Evolutionary conservation across 2,797 vertebrate genomes (phyloP).

Genomic region (Centropyge bicolor): DNA sequence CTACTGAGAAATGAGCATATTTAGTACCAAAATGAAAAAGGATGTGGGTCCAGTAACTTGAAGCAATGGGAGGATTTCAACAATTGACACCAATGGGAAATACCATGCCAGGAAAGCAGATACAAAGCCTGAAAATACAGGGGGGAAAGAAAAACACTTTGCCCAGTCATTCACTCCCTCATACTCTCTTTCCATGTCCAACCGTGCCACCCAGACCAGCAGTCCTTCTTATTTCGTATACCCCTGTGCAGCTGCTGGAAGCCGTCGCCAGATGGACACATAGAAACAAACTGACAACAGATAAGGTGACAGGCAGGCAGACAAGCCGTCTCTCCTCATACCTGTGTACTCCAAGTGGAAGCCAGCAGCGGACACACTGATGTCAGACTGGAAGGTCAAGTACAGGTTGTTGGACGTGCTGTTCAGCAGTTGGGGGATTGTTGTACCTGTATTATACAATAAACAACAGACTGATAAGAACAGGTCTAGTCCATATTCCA

Average conservation of each 20-base stretch:
- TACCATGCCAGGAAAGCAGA: slow-evolving; percentile 20
- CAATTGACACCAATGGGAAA: slow-evolving; percentile 31
- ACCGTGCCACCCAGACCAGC: slow-evolving; percentile 53
- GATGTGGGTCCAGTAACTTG: slow-evolving; percentile 45
- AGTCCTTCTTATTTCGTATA: slow-evolving; percentile 43
- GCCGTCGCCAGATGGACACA: slow-evolving; percentile 55
- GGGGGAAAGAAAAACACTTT: slow-evolving; percentile 7
- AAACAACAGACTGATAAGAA: background rate
- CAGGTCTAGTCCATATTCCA: background rate
- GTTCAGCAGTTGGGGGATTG: slow-evolving; percentile 96
- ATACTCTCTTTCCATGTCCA: slow-evolving; percentile 19
- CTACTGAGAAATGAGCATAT: slow-evolving; percentile 51
- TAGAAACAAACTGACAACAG: slow-evolving; percentile 54
- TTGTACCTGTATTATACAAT: slow-evolving; percentile 88
- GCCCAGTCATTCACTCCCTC: slow-evolving; percentile 30
- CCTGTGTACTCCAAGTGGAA: slow-evolving; percentile 99
- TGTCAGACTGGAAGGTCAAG: slow-evolving; percentile 98
- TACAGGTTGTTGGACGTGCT: slow-evolving; percentile 98
- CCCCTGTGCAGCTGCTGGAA: slow-evolving; percentile 57
- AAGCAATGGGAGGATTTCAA: slow-evolving; percentile 34
- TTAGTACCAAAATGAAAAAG: slow-evolving; percentile 44
- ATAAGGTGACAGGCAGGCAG: slow-evolving; percentile 57
- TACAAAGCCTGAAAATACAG: slow-evolving; percentile 24
- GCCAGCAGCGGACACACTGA: slow-evolving; percentile 96
- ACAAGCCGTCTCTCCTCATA: slow-evolving; percentile 83